A percentile compares a stretch with the other conserved stretches of the same genome.
phyloP scores from a whole-genome alignment of 2,797 vertebrate genomes.

The Lacerta viridis region DNA sequence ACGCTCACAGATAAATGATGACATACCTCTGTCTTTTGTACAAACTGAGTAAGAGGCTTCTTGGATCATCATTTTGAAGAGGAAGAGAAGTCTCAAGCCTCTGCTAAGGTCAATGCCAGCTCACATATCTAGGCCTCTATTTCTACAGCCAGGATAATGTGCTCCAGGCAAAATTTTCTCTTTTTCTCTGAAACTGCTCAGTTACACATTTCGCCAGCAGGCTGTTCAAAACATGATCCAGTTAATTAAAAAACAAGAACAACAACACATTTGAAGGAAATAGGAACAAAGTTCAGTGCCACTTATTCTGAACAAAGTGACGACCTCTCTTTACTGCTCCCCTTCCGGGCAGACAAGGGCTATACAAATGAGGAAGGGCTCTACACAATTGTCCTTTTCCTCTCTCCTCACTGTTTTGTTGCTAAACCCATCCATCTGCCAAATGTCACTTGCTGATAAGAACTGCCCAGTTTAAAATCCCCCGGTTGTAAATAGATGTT shows the following conservation, averaged over 20 bases:
- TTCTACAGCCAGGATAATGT: background rate
- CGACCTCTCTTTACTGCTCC: constrained; percentile 56
- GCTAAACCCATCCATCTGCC: constrained; percentile 80
- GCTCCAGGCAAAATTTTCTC: background rate
- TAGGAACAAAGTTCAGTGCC: constrained; percentile 32
- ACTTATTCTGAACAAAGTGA: constrained; percentile 52
- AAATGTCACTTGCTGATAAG: constrained; percentile 81
- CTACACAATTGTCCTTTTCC: constrained; percentile 19
- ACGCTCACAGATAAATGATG: constrained; percentile 53
- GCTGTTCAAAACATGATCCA: constrained; percentile 43
- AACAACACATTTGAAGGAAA: constrained; percentile 22
- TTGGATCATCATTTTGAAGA: constrained; percentile 25
- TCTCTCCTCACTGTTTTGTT: constrained; percentile 63
- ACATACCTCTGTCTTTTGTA: constrained; percentile 47
- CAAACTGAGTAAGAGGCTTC: constrained; percentile 46
- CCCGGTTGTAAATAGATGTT: constrained; percentile 78
- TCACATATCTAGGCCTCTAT: accelerated
- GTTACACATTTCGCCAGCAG: constrained; percentile 24
- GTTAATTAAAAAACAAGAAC: constrained; percentile 35
- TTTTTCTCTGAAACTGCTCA: constrained; percentile 19
- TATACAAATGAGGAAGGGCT: constrained; percentile 63
- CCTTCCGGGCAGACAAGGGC: constrained; percentile 56
- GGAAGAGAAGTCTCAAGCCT: constrained; percentile 36
- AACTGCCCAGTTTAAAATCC: constrained; percentile 69
- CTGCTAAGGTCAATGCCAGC: constrained; percentile 1